A percentile compares a stretch with the other conserved stretches of the same genome.
Evolutionary conservation across 2,113 vertebrate genomes (phyloP).

Genomic region (Lagopus leucura): DNA sequence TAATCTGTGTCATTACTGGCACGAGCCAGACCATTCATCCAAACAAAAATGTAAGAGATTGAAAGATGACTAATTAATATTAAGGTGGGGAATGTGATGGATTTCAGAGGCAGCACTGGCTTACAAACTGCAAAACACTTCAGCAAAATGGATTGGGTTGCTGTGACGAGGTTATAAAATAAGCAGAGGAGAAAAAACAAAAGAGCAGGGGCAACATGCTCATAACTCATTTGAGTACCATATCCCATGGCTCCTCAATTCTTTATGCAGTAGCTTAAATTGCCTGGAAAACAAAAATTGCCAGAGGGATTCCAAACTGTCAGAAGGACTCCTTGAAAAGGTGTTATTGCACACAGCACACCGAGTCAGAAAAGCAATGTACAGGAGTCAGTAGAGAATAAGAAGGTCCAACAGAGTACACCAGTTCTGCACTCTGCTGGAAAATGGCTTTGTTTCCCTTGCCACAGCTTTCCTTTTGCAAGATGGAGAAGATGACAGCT

Average conservation of each 20-base stretch:
- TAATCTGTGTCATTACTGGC: background rate
- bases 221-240: background rate
- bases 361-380: background rate
- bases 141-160: background rate
- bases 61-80: background rate
- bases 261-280: background rate
- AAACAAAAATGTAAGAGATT: background rate
- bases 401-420: background rate
- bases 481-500: background rate
- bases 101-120: background rate
- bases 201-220: background rate
- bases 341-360: fast-evolving
- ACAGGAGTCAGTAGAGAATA: background rate
- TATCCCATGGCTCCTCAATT: background rate
- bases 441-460: background rate
- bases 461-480: background rate
- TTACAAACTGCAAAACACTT: background rate
- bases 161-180: background rate
- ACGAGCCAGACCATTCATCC: background rate
- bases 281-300: background rate
- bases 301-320: background rate
- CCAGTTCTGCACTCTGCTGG: background rate
- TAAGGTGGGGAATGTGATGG: background rate
- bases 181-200: background rate
- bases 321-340: background rate